phyloP scores from a whole-genome alignment of 2,888 invertebrate genomes.

The Subacronicta megacephala region DNA sequence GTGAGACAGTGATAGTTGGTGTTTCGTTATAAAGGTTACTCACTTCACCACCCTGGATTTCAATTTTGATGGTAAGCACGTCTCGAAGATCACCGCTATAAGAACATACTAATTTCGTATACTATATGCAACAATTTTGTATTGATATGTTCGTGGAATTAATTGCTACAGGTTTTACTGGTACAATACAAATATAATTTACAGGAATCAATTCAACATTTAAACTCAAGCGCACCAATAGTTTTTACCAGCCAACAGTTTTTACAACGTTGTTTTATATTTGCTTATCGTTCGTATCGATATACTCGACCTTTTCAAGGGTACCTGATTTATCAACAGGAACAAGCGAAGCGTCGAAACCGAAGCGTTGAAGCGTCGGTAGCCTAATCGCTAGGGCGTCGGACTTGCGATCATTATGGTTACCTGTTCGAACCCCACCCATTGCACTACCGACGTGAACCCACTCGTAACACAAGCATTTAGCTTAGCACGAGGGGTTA shows the following conservation, averaged over 20 bases:
- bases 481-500: too few relatives aligned
- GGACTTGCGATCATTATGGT: too few relatives aligned
- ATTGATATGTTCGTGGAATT: conserved; percentile 5
- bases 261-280: conserved; percentile 41
- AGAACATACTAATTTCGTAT: conserved; percentile 34
- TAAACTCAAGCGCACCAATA: conserved; percentile 10
- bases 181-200: conserved; percentile 1
- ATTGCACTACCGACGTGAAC: too few relatives aligned
- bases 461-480: too few relatives aligned
- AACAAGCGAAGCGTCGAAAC: too few relatives aligned
- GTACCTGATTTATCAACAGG: conserved; percentile 37
- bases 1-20: conserved; percentile 64
- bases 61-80: conserved; percentile 74
- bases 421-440: too few relatives aligned
- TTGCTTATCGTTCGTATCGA: conserved; percentile 51
- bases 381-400: too few relatives aligned
- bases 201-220: conserved; percentile 26
- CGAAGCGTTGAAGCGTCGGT: too few relatives aligned
- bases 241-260: conserved; percentile 27
- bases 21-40: conserved; percentile 52
- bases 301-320: conserved; percentile 43
- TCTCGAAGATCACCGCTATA: conserved; percentile 36
- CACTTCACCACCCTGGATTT: conserved; percentile 79
- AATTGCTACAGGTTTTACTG: conserved; percentile 5
- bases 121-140: conserved; percentile 36